These are phyloP conservation scores for Hypolimnas misippus DNA, from an alignment of 2,888 invertebrate genomes.

Conservation along the genomic window DNA sequence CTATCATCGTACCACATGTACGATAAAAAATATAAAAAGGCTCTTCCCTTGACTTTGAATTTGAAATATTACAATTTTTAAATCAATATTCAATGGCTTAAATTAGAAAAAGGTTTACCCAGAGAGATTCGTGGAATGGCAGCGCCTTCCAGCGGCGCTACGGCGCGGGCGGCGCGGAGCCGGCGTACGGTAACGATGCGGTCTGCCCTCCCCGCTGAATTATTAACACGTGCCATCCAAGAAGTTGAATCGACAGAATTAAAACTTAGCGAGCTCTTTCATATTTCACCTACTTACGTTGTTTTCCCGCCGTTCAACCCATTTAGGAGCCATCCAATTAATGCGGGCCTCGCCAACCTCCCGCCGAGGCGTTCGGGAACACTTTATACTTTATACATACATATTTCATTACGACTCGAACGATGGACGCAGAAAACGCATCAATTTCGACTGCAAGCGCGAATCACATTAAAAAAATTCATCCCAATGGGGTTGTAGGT, in stretches of 20 bases:
- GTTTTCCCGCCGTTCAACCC: conserved; percentile 46
- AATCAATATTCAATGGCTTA: too few relatives aligned
- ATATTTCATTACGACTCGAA: not conserved
- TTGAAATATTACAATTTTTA: too few relatives aligned
- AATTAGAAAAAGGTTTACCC: too few relatives aligned
- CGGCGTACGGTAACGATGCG: conserved; percentile 63
- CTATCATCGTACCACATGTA: too few relatives aligned
- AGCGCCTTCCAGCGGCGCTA: conserved; percentile 9
- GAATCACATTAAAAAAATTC: conserved; percentile 33
- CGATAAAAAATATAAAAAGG: too few relatives aligned
- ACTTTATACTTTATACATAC: conserved; percentile 7
- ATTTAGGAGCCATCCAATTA: conserved; percentile 48
- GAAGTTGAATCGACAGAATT: conserved; percentile 78
- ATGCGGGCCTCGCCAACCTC: conserved; percentile 40
- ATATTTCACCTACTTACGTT: conserved; percentile 68
- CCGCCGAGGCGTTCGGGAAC: conserved; percentile 9
- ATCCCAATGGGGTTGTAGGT: conserved; percentile 57
- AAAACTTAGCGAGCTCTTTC: conserved; percentile 74
- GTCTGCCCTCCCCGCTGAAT: conserved; percentile 66
- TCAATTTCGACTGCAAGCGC: conserved; percentile 10
- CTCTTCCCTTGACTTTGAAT: too few relatives aligned
- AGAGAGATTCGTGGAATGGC: not conserved
- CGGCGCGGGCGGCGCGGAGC: too few relatives aligned
- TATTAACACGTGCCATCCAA: conserved; percentile 75
- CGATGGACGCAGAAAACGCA: not conserved